Evolutionary conservation across 2,797 vertebrate genomes (phyloP).

Genomic region (Acrossocheilus wenchowensis): DNA sequence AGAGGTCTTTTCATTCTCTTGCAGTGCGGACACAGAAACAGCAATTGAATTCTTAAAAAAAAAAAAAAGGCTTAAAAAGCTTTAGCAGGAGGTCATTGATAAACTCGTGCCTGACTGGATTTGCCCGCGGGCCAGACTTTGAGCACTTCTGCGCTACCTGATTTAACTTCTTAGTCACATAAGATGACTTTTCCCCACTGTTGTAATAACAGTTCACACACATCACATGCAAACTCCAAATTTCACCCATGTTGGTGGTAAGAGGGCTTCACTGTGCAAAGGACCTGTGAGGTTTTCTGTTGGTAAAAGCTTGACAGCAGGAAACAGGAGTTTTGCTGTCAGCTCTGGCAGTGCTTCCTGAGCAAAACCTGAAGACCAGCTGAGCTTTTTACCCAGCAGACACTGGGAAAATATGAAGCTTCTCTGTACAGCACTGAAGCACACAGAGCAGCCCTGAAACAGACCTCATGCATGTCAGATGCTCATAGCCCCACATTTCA

Average conservation of each 20-base stretch:
- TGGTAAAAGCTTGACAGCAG: constrained; percentile 23
- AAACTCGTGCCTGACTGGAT: not conserved
- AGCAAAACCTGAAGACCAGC: constrained; percentile 4
- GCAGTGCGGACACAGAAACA: not conserved
- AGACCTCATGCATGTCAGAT: not conserved
- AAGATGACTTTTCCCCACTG: not conserved
- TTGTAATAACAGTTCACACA: not conserved
- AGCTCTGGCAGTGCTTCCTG: not conserved
- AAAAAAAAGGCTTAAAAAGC: not conserved
- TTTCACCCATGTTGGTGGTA: not conserved
- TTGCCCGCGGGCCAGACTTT: not conserved
- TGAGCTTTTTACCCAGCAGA: constrained; percentile 22
- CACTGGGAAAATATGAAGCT: not conserved
- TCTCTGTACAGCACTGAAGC: not conserved
- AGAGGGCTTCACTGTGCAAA: constrained; percentile 16
- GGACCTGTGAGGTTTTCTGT: constrained; percentile 10
- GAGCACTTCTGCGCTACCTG: not conserved
- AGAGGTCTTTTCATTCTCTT: not conserved
- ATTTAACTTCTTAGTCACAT: not conserved
- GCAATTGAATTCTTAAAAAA: not conserved
- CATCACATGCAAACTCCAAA: not conserved
- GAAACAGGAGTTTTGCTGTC: not conserved
- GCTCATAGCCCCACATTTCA: not conserved
- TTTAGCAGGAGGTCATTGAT: constrained; percentile 3
- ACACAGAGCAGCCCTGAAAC: not conserved